Percentiles rank a stretch among this genome's conserved stretches.
Evolutionary conservation across 2,888 invertebrate genomes (phyloP).

Genomic region (Carpatolechia fugitivella): DNA sequence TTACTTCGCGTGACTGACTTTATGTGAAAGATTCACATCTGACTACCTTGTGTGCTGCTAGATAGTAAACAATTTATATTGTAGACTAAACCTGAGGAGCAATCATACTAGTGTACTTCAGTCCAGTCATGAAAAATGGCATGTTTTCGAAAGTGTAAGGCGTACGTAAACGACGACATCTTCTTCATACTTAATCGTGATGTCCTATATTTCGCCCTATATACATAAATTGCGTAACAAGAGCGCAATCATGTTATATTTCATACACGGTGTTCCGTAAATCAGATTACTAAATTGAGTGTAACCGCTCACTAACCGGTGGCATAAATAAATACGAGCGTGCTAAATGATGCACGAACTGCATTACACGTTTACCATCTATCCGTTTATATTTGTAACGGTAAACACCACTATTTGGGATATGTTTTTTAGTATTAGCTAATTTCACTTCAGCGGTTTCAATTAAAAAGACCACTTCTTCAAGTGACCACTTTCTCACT

Average conservation of each 20-base stretch:
- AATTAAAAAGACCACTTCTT: too few relatives aligned
- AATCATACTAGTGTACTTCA: too few relatives aligned
- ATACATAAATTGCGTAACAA: slow-evolving; percentile 26
- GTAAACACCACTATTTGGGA: too few relatives aligned
- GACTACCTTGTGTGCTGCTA: neutral
- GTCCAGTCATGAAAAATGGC: neutral
- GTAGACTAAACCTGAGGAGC: neutral
- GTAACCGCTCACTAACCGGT: slow-evolving; percentile 53
- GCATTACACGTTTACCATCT: slow-evolving; percentile 47
- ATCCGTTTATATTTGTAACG: too few relatives aligned
- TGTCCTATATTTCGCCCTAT: slow-evolving; percentile 1
- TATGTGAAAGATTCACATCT: slow-evolving; percentile 7
- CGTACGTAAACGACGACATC: neutral
- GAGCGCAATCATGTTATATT: slow-evolving; percentile 33
- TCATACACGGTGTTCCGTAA: slow-evolving; percentile 47
- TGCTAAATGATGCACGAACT: slow-evolving; percentile 67
- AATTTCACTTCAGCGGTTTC: too few relatives aligned
- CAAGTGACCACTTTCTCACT: too few relatives aligned
- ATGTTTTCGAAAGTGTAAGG: neutral
- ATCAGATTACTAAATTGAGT: slow-evolving; percentile 69
- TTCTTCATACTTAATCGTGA: neutral
- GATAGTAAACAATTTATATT: neutral
- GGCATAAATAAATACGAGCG: slow-evolving; percentile 65
- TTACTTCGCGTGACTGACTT: slow-evolving; percentile 2
- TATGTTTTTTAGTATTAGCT: too few relatives aligned